Evolutionary conservation across 2,888 invertebrate species (phyloP).

Genomic region (Apeira syringaria): DNA sequence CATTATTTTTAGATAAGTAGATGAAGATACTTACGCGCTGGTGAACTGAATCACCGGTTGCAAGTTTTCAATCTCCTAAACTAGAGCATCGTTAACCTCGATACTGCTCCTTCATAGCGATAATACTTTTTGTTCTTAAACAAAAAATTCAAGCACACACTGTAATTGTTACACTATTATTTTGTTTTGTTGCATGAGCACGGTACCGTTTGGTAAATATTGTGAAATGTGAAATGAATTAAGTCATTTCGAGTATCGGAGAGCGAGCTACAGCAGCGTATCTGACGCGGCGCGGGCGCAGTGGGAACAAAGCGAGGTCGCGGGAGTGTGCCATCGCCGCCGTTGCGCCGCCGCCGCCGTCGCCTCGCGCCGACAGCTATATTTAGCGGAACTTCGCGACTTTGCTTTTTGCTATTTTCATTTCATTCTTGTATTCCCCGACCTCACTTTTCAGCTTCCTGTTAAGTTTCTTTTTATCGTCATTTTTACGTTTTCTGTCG

Average conservation of each 20-base stretch:
- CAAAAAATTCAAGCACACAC: not conserved
- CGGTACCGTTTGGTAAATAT: conserved; percentile 18
- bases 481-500: conserved; percentile 20
- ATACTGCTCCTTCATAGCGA: conserved; percentile 30
- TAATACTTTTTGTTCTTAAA: not conserved
- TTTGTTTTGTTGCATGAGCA: not conserved
- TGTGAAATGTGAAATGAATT: conserved; percentile 6
- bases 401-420: conserved; percentile 79
- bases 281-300: conserved; percentile 31
- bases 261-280: conserved; percentile 28
- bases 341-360: conserved; percentile 51
- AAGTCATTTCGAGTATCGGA: conserved; percentile 29
- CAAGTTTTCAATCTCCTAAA: conserved; percentile 43
- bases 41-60: conserved; percentile 47
- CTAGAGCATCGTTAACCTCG: conserved; percentile 55
- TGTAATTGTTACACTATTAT: not conserved
- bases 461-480: conserved; percentile 34
- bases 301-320: conserved; percentile 63
- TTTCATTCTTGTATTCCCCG: conserved; percentile 66
- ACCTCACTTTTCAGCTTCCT: conserved; percentile 63
- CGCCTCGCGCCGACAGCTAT: conserved; percentile 59
- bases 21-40: conserved; percentile 54
- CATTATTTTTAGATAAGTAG: conserved; percentile 23
- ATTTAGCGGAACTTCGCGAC: conserved; percentile 81
- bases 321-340: conserved; percentile 47